phyloP scores from a whole-genome alignment of 2,797 vertebrate species.

The Coregonus ussuriensis region DNA sequence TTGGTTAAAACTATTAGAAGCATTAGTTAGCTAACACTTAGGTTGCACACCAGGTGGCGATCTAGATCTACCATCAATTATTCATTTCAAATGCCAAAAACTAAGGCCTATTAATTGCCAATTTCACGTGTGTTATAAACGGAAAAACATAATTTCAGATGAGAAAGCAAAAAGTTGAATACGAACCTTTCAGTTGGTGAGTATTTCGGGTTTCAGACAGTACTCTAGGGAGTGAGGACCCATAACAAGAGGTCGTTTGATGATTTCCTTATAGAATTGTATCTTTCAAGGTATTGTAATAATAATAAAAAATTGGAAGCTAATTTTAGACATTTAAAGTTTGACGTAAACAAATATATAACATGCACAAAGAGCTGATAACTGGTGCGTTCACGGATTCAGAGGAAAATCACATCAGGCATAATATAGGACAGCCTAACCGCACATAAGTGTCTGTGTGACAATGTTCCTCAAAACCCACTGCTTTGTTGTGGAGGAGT shows the following conservation, averaged over 20 bases:
- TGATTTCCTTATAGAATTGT: not conserved
- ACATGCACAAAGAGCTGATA: not conserved
- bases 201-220: not conserved
- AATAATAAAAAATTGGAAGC: not conserved
- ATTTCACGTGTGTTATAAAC: not conserved
- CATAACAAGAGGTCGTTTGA: conserved; percentile 8
- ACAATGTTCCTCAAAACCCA: no score
- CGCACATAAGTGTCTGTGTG: not conserved
- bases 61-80: not conserved
- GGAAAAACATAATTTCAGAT: not conserved
- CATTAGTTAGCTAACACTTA: not conserved
- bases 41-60: not conserved
- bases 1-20: not conserved
- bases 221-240: conserved; percentile 41
- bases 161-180: not conserved
- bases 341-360: not conserved
- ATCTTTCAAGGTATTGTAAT: not conserved
- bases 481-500: conserved; percentile 41
- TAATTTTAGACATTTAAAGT: not conserved
- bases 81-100: not conserved
- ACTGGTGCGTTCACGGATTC: not conserved
- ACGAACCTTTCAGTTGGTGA: not conserved
- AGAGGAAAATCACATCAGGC: conserved; percentile 50
- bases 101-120: not conserved
- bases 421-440: not conserved